Evolutionary conservation across 2,113 vertebrate genomes (phyloP).

Genomic region (Atherinomorus stipes): DNA sequence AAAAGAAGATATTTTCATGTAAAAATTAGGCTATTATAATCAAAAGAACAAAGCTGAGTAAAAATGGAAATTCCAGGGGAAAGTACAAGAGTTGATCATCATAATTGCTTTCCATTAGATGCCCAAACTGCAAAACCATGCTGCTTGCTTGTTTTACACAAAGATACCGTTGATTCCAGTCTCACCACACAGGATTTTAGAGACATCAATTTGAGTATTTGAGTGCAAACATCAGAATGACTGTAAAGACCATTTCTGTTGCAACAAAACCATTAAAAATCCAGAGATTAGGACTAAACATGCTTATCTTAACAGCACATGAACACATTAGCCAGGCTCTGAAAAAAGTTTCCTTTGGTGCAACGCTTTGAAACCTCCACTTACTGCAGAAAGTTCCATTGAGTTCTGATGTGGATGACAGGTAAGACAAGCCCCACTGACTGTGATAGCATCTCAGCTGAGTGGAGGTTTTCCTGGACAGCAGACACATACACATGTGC

Average conservation of each 20-base stretch:
- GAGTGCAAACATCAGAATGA: slow-evolving; percentile 23
- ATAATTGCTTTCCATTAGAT: too few relatives aligned
- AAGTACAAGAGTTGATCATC: too few relatives aligned
- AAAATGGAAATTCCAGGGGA: too few relatives aligned
- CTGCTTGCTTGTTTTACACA: too few relatives aligned
- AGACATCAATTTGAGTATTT: slow-evolving; percentile 3
- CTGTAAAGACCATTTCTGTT: slow-evolving; percentile 2
- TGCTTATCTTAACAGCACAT: slow-evolving; percentile 18
- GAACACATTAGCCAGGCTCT: slow-evolving; percentile 32
- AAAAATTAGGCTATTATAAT: too few relatives aligned
- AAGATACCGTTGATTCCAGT: too few relatives aligned
- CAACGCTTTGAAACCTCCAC: neutral
- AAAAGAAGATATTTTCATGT: too few relatives aligned
- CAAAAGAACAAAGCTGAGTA: too few relatives aligned
- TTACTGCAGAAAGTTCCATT: slow-evolving; percentile 15
- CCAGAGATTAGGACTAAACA: slow-evolving; percentile 13
- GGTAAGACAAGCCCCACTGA: slow-evolving; percentile 5
- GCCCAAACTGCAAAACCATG: too few relatives aligned
- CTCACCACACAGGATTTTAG: slow-evolving; percentile 5
- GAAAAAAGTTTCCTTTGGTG: slow-evolving; percentile 54
- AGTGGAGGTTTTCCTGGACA: slow-evolving; percentile 1
- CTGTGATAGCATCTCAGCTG: slow-evolving; percentile 20
- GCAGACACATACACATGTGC: neutral
- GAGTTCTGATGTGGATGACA: slow-evolving; percentile 9
- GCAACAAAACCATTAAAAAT: slow-evolving; percentile 23